phyloP scores from a whole-genome alignment of 2,113 vertebrate genomes.

The Tichodroma muraria region DNA sequence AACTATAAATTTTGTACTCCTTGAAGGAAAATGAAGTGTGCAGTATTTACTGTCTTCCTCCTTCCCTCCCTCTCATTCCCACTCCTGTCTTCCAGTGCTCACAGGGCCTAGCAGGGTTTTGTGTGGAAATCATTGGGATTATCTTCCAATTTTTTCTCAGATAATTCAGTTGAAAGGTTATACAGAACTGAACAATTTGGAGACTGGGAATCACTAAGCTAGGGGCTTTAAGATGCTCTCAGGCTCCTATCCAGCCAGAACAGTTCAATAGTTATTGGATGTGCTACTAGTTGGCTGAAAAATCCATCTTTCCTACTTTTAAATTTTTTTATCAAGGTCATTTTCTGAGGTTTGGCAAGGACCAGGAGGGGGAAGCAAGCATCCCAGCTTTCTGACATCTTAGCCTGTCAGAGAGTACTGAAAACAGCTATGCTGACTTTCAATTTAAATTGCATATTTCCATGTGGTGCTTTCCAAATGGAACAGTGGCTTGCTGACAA shows the following conservation, averaged over 20 bases:
- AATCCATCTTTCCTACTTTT: slow-evolving; percentile 21
- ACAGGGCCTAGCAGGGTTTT: not conserved
- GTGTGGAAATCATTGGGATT: slow-evolving; percentile 37
- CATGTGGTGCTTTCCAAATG: not conserved
- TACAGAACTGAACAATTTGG: not conserved
- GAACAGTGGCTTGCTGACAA: not conserved
- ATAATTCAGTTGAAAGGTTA: slow-evolving; percentile 55
- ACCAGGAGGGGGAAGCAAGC: not conserved
- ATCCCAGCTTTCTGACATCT: not conserved
- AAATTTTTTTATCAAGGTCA: not conserved
- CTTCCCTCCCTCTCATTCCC: not conserved
- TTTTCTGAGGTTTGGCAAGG: slow-evolving; percentile 20
- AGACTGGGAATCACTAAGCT: not conserved
- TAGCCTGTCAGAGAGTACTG: not conserved
- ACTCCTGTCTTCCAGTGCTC: not conserved
- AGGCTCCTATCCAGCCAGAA: not conserved
- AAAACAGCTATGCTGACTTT: not conserved
- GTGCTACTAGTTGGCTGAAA: slow-evolving; percentile 48
- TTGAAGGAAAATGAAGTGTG: slow-evolving; percentile 4
- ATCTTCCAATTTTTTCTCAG: slow-evolving; percentile 37
- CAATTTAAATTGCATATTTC: accelerated
- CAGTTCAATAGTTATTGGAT: slow-evolving; percentile 51
- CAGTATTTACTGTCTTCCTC: not conserved
- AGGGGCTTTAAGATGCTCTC: not conserved
- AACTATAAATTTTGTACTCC: not conserved